phyloP scores from a whole-genome alignment of 2,113 vertebrate species.

The Grus americana region DNA sequence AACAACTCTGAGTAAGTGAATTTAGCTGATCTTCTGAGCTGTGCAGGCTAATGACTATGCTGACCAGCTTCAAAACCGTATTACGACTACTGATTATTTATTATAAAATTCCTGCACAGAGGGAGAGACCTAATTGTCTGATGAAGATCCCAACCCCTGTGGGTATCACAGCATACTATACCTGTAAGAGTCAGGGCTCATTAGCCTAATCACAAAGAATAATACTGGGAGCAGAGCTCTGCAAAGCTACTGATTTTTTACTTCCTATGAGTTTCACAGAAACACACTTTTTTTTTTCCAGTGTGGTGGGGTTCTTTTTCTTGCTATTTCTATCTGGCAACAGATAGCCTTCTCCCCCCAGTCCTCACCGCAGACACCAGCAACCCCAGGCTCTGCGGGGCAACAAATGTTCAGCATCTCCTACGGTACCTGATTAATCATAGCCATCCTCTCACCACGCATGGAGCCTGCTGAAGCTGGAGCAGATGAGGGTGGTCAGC shows the following conservation, averaged over 20 bases:
- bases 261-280: constrained; percentile 20
- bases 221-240: constrained; percentile 35
- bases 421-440: constrained; percentile 52
- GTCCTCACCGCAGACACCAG: neutral
- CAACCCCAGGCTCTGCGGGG: neutral
- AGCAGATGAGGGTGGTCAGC: constrained; percentile 40
- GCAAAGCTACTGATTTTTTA: constrained; percentile 31
- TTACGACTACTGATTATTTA: constrained; percentile 62
- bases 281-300: neutral
- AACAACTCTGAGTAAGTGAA: constrained; percentile 12
- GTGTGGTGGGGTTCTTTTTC: constrained; percentile 14
- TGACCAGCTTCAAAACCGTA: constrained; percentile 45
- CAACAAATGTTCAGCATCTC: neutral
- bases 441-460: neutral
- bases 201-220: constrained; percentile 69
- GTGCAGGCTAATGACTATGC: constrained; percentile 35
- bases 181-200: constrained; percentile 70
- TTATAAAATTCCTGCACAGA: constrained; percentile 66
- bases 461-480: neutral
- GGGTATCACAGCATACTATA: constrained; percentile 61
- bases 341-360: neutral
- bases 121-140: constrained; percentile 71
- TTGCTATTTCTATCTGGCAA: neutral
- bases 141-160: constrained; percentile 70
- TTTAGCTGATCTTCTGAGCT: constrained; percentile 34